Evolutionary conservation across 2,113 vertebrate species (phyloP).

Genomic region (Gopherus flavomarginatus): DNA sequence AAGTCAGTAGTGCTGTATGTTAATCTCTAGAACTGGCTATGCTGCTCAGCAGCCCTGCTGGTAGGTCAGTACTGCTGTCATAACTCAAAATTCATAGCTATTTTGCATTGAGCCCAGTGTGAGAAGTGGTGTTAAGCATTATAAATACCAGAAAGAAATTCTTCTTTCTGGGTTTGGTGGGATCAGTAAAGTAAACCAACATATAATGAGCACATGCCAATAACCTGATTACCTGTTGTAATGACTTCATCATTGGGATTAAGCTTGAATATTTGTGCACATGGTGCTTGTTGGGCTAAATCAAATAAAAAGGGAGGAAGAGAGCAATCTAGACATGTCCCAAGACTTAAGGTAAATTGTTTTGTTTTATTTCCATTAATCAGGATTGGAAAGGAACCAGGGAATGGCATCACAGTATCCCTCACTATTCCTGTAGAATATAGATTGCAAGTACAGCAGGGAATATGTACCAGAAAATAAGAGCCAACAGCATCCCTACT

Average conservation of each 20-base stretch:
- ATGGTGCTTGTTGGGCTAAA: neutral
- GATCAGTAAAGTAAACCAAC: neutral
- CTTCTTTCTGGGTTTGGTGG: neutral
- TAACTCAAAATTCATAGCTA: neutral
- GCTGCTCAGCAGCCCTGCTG: neutral
- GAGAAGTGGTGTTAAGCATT: neutral
- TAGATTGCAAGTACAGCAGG: neutral
- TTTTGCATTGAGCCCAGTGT: neutral
- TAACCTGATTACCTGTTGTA: neutral
- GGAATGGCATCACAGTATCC: neutral
- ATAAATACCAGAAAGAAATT: neutral
- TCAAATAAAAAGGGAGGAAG: neutral
- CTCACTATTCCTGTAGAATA: neutral
- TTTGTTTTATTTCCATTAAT: conserved; percentile 12
- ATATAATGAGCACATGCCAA: neutral
- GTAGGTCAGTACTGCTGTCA: neutral
- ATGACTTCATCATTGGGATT: neutral
- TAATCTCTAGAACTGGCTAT: neutral
- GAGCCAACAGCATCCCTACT: neutral
- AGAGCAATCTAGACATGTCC: neutral
- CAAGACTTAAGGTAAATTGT: neutral
- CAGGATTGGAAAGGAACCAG: neutral
- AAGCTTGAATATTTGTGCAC: neutral
- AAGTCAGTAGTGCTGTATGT: fast-evolving
- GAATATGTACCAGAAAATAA: neutral